Percentiles rank a stretch among this genome's conserved stretches.
These are phyloP conservation scores for Drosophila mettleri DNA, from an alignment of 2,888 invertebrate genomes.

Conservation along the genomic window DNA sequence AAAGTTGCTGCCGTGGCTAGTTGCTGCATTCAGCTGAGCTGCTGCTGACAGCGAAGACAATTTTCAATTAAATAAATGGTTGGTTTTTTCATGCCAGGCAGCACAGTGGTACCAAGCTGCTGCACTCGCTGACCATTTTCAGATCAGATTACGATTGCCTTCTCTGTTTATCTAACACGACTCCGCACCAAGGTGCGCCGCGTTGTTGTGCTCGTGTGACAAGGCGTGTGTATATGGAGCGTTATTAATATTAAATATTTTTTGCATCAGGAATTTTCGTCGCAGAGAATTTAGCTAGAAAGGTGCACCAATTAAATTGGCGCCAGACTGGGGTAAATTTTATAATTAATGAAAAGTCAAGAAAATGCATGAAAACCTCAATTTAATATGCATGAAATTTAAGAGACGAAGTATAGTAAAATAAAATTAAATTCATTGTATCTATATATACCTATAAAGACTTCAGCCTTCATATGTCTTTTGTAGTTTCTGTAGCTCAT, in stretches of 20 bases:
- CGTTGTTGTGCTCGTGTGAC: conserved; percentile 3
- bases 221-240: conserved; percentile 8
- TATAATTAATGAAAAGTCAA: conserved; percentile 5
- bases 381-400: background rate
- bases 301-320: conserved; percentile 21
- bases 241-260: conserved; percentile 54
- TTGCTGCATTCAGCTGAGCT: conserved; percentile 41
- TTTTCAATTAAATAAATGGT: conserved; percentile 79
- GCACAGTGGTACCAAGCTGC: conserved; percentile 51
- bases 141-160: background rate
- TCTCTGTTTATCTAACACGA: background rate
- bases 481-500: background rate
- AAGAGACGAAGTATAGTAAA: too few species aligned
- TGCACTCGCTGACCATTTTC: background rate
- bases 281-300: conserved; percentile 13
- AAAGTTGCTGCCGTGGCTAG: conserved; percentile 42
- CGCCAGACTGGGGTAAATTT: background rate
- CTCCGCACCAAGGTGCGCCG: conserved; percentile 4
- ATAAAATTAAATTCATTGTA: too few species aligned
- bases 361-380: too few species aligned
- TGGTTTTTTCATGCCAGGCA: conserved; percentile 56
- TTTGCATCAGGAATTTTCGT: conserved; percentile 40
- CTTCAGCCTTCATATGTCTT: background rate
- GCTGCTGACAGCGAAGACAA: conserved; percentile 73
- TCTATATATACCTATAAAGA: background rate